Evolutionary conservation across 1,140 invertebrate genomes (phyloP).

Genomic region (Sycophaga agraensis): DNA sequence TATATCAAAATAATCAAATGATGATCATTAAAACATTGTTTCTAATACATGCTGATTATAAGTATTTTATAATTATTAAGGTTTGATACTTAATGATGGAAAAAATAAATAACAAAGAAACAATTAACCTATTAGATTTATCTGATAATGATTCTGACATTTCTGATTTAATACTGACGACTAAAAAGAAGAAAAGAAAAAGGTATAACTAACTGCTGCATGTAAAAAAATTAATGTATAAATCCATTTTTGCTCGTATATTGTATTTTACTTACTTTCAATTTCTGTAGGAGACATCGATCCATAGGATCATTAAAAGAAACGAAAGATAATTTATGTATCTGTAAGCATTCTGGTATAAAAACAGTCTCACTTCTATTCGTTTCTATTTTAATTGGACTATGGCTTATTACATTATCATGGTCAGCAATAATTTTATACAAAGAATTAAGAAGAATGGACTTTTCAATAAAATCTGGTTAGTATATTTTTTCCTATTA

Average conservation of each 20-base stretch:
- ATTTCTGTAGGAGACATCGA: constrained; percentile 39
- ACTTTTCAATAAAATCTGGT: constrained; percentile 56
- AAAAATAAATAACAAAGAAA: constrained; percentile 63
- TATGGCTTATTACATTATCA: constrained; percentile 55
- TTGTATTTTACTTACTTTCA: neutral
- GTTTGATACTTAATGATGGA: constrained; percentile 44
- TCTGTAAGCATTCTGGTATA: constrained; percentile 41
- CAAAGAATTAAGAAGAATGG: constrained; percentile 54
- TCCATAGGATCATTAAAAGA: constrained; percentile 32
- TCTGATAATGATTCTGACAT: constrained; percentile 65
- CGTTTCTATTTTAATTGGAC: constrained; percentile 45
- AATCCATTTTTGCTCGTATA: neutral
- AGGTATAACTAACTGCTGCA: too few relatives aligned
- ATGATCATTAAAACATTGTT: too few relatives aligned
- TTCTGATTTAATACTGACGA: constrained; percentile 63
- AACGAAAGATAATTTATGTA: constrained; percentile 38
- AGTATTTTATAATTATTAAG: neutral
- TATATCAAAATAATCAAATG: too few relatives aligned
- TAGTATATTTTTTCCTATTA: constrained; percentile 28
- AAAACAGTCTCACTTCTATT: constrained; percentile 48
- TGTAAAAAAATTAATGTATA: neutral
- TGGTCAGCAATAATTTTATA: constrained; percentile 58
- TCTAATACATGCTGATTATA: constrained; percentile 4
- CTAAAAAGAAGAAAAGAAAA: constrained; percentile 62
- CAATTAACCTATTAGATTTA: constrained; percentile 64